Percentiles rank a stretch among this genome's conserved stretches.
phyloP scores from a whole-genome alignment of 2,113 vertebrate species.

The Hydrochoerus hydrochaeris region DNA sequence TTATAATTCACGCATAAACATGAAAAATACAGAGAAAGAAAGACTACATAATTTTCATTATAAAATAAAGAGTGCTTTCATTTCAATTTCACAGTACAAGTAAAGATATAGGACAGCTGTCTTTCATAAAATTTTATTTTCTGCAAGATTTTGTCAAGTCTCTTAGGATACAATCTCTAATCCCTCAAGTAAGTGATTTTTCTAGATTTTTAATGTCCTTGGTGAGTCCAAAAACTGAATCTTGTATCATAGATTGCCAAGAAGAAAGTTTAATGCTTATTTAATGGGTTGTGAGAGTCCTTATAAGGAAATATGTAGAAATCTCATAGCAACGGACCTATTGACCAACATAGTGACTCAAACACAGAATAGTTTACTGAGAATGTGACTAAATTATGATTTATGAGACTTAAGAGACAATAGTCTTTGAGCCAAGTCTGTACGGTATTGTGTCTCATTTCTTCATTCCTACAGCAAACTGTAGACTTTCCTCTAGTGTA shows the following conservation, averaged over 20 bases:
- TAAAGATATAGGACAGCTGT: background rate
- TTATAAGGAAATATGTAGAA: background rate
- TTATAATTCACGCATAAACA: background rate
- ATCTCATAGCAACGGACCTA: background rate
- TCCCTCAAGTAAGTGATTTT: background rate
- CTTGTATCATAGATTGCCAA: background rate
- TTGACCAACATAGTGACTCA: background rate
- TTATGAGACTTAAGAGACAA: background rate
- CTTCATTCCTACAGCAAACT: background rate
- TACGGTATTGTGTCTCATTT: background rate
- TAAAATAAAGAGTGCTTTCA: background rate
- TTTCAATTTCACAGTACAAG: background rate
- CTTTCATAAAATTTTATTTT: background rate
- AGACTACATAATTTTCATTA: background rate
- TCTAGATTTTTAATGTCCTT: background rate
- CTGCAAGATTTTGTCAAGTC: background rate
- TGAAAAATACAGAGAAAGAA: background rate
- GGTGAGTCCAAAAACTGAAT: background rate
- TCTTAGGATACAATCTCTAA: background rate
- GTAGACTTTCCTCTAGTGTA: too few species aligned
- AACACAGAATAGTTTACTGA: background rate
- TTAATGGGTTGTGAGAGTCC: background rate
- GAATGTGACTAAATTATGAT: background rate
- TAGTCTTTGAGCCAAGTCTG: background rate
- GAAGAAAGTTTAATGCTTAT: background rate